Evolutionary conservation across 1,140 invertebrate species (phyloP).

Genomic region (Lordiphosa mommai): DNA sequence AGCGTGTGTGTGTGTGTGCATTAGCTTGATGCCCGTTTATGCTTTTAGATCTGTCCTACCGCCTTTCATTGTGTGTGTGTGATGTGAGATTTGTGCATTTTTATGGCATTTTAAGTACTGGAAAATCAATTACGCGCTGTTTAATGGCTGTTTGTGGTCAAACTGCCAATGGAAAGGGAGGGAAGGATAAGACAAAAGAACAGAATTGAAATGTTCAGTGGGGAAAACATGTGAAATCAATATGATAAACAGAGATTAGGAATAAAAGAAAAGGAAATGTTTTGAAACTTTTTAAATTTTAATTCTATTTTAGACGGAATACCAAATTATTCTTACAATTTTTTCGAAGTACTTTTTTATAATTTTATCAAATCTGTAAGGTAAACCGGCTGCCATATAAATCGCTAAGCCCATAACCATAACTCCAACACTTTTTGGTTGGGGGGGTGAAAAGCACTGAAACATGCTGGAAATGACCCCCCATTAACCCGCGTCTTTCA

Average conservation of each 20-base stretch:
- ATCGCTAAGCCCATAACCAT: too few relatives aligned
- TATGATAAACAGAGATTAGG: too few relatives aligned
- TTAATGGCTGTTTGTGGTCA: slow-evolving; percentile 52
- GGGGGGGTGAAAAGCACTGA: not conserved
- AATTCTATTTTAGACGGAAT: too few relatives aligned
- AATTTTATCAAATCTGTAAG: too few relatives aligned
- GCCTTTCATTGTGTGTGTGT: slow-evolving; percentile 39
- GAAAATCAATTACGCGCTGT: slow-evolving; percentile 51
- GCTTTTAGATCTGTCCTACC: slow-evolving; percentile 19
- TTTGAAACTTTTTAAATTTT: too few relatives aligned
- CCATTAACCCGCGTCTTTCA: slow-evolving; percentile 41
- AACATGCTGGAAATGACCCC: slow-evolving; percentile 41
- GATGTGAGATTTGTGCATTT: slow-evolving; percentile 55
- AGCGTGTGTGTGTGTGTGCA: slow-evolving; percentile 12
- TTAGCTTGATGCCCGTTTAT: slow-evolving; percentile 22
- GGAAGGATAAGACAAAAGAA: not conserved
- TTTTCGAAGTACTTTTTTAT: too few relatives aligned
- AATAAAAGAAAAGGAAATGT: too few relatives aligned
- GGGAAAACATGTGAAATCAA: not conserved
- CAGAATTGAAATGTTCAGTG: not conserved
- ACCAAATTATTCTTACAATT: too few relatives aligned
- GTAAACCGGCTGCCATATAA: too few relatives aligned
- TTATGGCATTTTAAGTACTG: slow-evolving; percentile 58
- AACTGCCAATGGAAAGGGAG: not conserved
- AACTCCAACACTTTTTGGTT: not conserved